phyloP scores from a whole-genome alignment of 2,797 vertebrate genomes.

The Tenualosa ilisha region DNA sequence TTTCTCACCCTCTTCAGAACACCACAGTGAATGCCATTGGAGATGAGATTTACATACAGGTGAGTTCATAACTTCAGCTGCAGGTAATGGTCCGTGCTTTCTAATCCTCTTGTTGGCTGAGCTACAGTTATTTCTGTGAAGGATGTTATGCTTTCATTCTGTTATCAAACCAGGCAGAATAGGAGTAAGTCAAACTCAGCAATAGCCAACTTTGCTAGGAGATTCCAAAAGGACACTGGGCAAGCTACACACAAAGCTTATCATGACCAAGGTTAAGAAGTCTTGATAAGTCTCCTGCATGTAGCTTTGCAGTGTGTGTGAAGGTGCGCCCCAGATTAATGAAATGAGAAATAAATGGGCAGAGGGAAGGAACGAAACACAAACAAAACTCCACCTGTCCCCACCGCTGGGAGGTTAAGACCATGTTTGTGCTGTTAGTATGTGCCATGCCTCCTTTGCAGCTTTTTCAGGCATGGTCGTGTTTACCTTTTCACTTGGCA shows the following conservation, averaged over 20 bases:
- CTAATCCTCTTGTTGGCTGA: not conserved
- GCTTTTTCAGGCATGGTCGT: not conserved
- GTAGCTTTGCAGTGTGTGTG: not conserved
- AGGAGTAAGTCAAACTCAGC: not conserved
- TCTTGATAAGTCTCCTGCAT: not conserved
- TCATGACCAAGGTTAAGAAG: not conserved
- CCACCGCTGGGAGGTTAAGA: not conserved
- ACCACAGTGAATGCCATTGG: conserved; percentile 8
- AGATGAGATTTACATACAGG: not conserved
- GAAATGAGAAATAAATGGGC: not conserved
- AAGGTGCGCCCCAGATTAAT: not conserved
- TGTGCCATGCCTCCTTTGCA: not conserved
- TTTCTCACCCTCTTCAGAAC: not conserved
- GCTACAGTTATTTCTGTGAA: not conserved
- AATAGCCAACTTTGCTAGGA: too few species aligned
- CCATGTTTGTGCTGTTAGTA: not conserved
- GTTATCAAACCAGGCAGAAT: not conserved
- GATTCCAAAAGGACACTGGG: not conserved
- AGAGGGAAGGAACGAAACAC: not conserved
- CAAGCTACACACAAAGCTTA: not conserved
- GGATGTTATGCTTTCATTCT: not conserved
- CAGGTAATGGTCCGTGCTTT: not conserved
- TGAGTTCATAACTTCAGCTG: not conserved
- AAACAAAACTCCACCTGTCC: not conserved
- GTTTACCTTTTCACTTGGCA: not conserved